Percentiles rank a stretch among this genome's conserved stretches.
Evolutionary conservation across 1,140 invertebrate species (phyloP).

Genomic region (Reticulitermes speratus): DNA sequence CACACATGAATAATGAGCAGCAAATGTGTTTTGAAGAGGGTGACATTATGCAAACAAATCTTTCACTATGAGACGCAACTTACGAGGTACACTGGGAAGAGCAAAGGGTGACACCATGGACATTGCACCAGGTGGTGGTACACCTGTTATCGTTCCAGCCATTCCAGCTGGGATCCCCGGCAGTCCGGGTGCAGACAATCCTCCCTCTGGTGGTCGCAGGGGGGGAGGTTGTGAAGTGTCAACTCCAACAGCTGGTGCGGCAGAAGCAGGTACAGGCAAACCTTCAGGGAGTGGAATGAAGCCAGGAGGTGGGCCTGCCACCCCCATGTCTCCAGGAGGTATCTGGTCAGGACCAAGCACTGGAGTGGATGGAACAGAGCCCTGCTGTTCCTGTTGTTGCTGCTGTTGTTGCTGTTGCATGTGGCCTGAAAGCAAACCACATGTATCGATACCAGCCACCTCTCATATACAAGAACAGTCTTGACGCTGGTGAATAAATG

Average conservation of each 20-base stretch:
- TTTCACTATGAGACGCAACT: constrained; percentile 37
- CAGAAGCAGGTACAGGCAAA: constrained; percentile 23
- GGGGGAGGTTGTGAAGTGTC: constrained; percentile 66
- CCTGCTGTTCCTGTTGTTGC: constrained; percentile 36
- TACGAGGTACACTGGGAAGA: constrained; percentile 53
- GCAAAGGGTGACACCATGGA: constrained; percentile 54
- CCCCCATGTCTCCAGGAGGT: not conserved
- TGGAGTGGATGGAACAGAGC: constrained; percentile 26
- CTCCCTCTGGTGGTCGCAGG: constrained; percentile 40
- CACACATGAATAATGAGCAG: too few species aligned
- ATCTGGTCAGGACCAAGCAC: not conserved
- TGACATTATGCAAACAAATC: too few species aligned
- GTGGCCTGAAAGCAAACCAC: not conserved
- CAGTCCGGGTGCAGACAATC: not conserved
- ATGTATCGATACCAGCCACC: not conserved
- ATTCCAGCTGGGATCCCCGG: constrained; percentile 1
- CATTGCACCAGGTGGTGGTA: constrained; percentile 39
- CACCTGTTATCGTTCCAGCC: constrained; percentile 21
- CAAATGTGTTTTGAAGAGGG: too few species aligned
- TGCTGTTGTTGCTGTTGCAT: constrained; percentile 38
- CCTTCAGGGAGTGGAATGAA: constrained; percentile 43
- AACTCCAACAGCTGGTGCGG: constrained; percentile 41
- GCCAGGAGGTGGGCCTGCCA: constrained; percentile 36
- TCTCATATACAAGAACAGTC: too few species aligned
- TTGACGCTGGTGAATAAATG: too few species aligned